Conservation (phyloP, 2,888 invertebrate genomes). For the Argyra leucocephala region DNA sequence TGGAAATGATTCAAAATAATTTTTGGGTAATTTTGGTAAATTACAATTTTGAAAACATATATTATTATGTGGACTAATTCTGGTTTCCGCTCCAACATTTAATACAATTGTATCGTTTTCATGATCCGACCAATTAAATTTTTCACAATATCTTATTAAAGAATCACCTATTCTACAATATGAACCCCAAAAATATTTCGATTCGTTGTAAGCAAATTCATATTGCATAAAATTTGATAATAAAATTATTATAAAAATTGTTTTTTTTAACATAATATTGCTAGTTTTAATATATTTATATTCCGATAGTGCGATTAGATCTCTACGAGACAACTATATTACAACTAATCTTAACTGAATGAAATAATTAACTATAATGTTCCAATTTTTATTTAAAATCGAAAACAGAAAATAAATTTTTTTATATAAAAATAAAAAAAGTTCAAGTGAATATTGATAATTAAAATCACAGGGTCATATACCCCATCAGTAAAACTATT, state of each 20-base stretch:
- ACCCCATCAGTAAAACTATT: no score
- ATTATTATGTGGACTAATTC: conserved; percentile 7
- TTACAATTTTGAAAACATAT: conserved; percentile 11
- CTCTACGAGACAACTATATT: background rate
- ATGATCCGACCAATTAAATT: background rate
- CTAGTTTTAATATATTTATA: no score
- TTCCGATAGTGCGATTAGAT: background rate
- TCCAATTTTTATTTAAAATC: no score
- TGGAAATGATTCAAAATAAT: conserved; percentile 11
- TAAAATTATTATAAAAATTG: background rate
- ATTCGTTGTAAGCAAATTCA: conserved; percentile 5
- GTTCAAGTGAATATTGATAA: no score
- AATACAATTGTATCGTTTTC: conserved; percentile 9
- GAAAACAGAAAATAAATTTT: no score
- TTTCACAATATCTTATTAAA: conserved; percentile 8
- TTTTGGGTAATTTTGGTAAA: conserved; percentile 4
- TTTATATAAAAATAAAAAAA: no score
- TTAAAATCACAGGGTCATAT: no score
- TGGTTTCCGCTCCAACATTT: background rate
- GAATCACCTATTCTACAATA: background rate
- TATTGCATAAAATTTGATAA: background rate
- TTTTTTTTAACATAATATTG: background rate
- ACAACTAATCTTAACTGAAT: background rate
- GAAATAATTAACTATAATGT: no score
- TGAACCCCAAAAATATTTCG: conserved; percentile 8